A percentile compares a stretch with the other conserved stretches of the same genome.
phyloP scores from a whole-genome alignment of 1,140 invertebrate genomes.

The Macrosteles quadrilineatus region DNA sequence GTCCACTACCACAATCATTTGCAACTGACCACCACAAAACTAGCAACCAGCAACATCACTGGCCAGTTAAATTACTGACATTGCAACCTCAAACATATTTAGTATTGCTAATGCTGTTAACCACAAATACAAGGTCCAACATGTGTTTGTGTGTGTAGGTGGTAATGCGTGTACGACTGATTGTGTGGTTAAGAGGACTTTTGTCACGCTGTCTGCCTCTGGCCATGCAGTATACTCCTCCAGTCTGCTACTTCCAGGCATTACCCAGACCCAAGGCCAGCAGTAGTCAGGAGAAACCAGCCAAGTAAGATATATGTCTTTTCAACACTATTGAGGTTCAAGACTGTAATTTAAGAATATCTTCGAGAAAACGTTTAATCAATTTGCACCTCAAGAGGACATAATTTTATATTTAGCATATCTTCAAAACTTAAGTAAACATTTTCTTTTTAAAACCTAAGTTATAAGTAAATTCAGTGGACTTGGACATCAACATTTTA shows the following conservation, averaged over 20 bases:
- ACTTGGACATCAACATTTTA: no score
- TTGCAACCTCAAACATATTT: slow-evolving; percentile 19
- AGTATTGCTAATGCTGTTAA: no score
- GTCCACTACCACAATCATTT: no score
- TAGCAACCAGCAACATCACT: no score
- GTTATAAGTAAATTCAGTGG: no score
- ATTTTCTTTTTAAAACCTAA: no score
- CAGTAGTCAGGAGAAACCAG: slow-evolving; percentile 11
- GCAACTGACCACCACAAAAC: no score
- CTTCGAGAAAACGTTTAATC: background rate
- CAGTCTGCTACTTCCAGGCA: slow-evolving; percentile 29
- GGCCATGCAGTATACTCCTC: slow-evolving; percentile 34
- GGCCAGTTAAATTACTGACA: background rate
- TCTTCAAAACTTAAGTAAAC: no score
- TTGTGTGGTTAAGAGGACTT: slow-evolving; percentile 37
- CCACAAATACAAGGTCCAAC: no score
- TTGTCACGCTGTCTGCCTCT: slow-evolving; percentile 37
- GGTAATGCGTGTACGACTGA: slow-evolving; percentile 36
- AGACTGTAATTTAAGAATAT: background rate
- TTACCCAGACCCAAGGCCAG: background rate
- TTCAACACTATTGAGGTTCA: no score
- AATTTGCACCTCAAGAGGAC: background rate
- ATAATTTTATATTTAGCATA: background rate
- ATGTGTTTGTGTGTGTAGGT: slow-evolving; percentile 37
- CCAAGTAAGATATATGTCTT: slow-evolving; percentile 28